Base-by-base conservation (phyloP, 2,113 vertebrate species). In the Cochlearius cochlearius region DNA sequence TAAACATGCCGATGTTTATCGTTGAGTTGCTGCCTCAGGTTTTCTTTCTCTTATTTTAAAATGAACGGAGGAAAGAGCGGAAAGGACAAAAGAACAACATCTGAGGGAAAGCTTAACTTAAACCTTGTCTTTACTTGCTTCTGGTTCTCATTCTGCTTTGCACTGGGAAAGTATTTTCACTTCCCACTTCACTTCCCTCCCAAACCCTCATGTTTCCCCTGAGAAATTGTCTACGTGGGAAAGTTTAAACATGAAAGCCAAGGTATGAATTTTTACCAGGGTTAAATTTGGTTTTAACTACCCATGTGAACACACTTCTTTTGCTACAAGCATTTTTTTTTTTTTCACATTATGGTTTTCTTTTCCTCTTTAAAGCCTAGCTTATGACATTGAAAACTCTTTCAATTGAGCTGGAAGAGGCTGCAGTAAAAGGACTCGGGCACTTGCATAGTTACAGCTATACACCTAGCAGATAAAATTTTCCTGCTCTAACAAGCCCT, bases 231-330 rank as follows among this genome's bases (percentile, higher is more conserved):
- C 63, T 91, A 19, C 0, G 2, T 92, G 88, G 72, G 88, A 92
- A 96, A 92, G 72, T 43, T 77, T 55, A 86, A 88, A 84, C 64
- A 55, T 71, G 79, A 96, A 93, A 96, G 75, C 36, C 43, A 67
- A 77, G 38, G 36, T 45, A 69, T 36, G 67, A 80, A 34, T 89
- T 80, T 84, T 56, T 38, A 91, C 56, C 53, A 47, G 36, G 30
- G 49, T 47, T 75, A 81, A 47, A 59, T 56, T 72, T 45, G 29
- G 10, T 23, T 91, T 82, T 75, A 66, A 63, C 52, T 73, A 39
- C 17, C 16, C 13, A 19, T 55, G 55, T 86, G 72, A 94, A 69
- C 20, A 8, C 27, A 82, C 17, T 36, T 66, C 11, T 55, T 90
- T 88, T 79, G 50, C 64, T 81, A 59, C 18, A 59, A 88, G 47